Conservation (phyloP, 2,797 vertebrate species). For the Tenualosa thibaudeaui region DNA sequence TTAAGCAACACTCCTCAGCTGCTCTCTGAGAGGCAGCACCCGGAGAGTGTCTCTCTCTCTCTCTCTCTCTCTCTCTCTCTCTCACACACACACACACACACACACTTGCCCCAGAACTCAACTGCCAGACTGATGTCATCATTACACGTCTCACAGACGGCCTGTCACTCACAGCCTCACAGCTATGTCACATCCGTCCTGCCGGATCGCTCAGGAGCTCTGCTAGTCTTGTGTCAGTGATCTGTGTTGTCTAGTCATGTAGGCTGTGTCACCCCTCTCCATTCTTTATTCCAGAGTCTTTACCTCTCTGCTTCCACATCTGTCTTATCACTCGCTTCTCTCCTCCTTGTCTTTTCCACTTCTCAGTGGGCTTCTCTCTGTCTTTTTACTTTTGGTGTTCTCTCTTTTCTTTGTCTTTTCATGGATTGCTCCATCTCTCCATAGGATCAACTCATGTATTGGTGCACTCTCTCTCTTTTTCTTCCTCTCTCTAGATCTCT, state of each 20-base stretch:
- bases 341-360: neutral
- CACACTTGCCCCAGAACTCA: constrained; percentile 5
- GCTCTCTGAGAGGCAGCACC: neutral
- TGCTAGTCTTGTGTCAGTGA: neutral
- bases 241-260: neutral
- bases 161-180: neutral
- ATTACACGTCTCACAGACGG: neutral
- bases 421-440: neutral
- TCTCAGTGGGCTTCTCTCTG: neutral
- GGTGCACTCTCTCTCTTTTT: neutral
- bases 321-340: neutral
- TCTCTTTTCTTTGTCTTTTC: neutral
- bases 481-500: neutral
- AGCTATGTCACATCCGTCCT: neutral
- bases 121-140: constrained; percentile 21
- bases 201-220: neutral
- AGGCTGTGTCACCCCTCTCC: neutral
- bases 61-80: neutral
- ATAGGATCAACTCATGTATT: neutral
- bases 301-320: neutral
- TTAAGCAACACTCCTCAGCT: neutral
- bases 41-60: neutral
- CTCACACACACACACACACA: too few species aligned
- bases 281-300: neutral
- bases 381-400: neutral